phyloP scores from a whole-genome alignment of 2,888 invertebrate genomes.

The Galeruca laticollis region DNA sequence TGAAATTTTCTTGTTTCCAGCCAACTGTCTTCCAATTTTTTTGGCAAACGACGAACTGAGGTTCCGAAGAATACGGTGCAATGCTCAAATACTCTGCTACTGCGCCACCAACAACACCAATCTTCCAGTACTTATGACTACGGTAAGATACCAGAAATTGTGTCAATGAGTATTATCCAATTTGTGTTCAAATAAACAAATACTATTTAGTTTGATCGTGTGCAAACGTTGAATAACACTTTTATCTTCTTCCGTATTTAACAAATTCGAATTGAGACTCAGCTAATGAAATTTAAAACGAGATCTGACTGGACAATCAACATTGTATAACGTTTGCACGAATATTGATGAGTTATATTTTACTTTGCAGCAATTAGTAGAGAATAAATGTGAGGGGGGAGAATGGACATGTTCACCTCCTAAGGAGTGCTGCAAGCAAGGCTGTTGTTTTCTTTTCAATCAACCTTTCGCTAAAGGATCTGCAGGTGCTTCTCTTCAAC shows the following conservation, averaged over 20 bases:
- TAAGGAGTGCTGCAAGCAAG: conserved; percentile 80
- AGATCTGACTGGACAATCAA: no score
- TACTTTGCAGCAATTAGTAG: conserved; percentile 67
- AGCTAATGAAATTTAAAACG: no score
- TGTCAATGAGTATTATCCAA: background rate
- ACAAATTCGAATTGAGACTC: no score
- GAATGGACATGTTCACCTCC: conserved; percentile 77
- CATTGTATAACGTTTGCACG: background rate
- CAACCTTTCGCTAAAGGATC: conserved; percentile 48
- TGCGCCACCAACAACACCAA: conserved; percentile 55
- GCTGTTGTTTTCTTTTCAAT: conserved; percentile 68
- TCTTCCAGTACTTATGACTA: conserved; percentile 60
- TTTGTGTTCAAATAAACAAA: conserved; percentile 7
- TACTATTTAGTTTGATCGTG: no score
- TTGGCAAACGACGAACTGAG: conserved; percentile 57
- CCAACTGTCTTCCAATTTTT: conserved; percentile 57
- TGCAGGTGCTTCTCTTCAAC: conserved; percentile 63
- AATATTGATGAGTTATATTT: background rate
- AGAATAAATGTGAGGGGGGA: conserved; percentile 74
- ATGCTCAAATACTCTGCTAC: conserved; percentile 59
- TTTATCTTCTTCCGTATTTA: no score
- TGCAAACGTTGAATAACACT: no score
- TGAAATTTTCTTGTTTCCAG: conserved; percentile 45
- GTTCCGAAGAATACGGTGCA: conserved; percentile 58
- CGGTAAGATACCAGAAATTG: conserved; percentile 53